Base-by-base conservation (phyloP, 2,113 vertebrate genomes). In the Gobiocypris rarus region DNA sequence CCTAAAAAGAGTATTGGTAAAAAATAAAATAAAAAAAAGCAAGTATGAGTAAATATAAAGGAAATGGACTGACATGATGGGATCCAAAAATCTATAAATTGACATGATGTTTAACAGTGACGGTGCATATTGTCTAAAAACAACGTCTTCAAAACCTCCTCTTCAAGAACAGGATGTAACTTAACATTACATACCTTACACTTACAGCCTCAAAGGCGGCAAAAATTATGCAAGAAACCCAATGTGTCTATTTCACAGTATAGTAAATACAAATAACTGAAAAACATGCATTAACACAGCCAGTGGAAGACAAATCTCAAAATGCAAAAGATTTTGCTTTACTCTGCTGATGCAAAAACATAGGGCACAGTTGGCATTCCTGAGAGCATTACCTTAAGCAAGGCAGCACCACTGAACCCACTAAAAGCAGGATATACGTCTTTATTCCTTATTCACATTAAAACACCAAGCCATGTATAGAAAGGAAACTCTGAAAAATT, bases 361-460 rank as follows among this genome's bases (percentile, higher is more conserved):
- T n/a, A n/a, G 70, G 65, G 17, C 61, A 85, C 73, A 83, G 82
- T 85, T 87, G 75, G 89, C 89, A 91, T 92, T 93, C 91, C 89
- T 90, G 9, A 71, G 85, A 88, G 89, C 74, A 91, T 91, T 91
- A 91, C 89, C 87, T 88, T 73, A 82, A 79, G n/a, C n/a, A n/a
- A 81, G 89, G 88, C 85, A 91, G 91, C 91, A 89, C 90, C 86
- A 92, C 90, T 92, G 88, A 94, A 90, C 75, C 69, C 45, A 75
- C 28, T 22, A 84, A 86, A 90, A 88, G 75, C 88, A 91, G 91
- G 10, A 45, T 45, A 9, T n/a, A 59, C n/a, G 10, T 9, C 89
- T 61, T 91, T 90, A 92, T 91, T 59, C 3, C 59, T 19, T 43
- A n/a, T n/a, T n/a, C 63, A 67, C 22, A n/a, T 43, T 19, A 43